Evolutionary conservation across 2,888 invertebrate genomes (phyloP), one percentile per base, ranked within the genome.

Genomic region (Volucella zonaria): DNA sequence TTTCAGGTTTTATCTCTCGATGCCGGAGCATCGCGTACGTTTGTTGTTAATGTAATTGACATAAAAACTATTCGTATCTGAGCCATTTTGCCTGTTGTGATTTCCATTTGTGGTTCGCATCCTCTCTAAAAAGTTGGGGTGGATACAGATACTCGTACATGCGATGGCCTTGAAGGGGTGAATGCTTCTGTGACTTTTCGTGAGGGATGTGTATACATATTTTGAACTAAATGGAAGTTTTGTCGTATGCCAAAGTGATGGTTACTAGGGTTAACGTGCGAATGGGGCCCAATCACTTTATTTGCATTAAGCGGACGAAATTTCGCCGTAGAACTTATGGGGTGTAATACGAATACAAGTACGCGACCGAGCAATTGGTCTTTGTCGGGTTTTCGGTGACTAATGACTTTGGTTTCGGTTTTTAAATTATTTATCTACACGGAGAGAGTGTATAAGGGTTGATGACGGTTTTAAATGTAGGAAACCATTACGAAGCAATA

Each of bases 241-340:
- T 31, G 6, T 6, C 0, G 31, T 31, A 31, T 31, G 31, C 31
- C 0, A 31, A 31, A 31, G 31, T 6, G 18, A 23, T 1, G 18
- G 4, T 31, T 6, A 66, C 12, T 45, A 9, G 31, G 66, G 73
- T 52, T 51, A 75, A 62, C 62, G 62, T 62, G 62, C 56, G 68
- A 58, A 75, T 56, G 58, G 75, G 75, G 75, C 45, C 40, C 49
- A 68, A 70, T 75, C 68, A 18, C 62, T 80, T 80, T 75, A 80
- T 80, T 80, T 80, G 54, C 68, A 80, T 80, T 66, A 74, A 49
- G 61, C 54, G 58, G 52, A 64, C 52, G 31, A 45, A 45, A 31
- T 31, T 31, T 23, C 23, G 18, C 47, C 40, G 15, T 67, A 38
- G 52, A 11, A 73, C 31, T 31, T 31, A 18, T n/a, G 74, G 54